Evolutionary conservation across 2,888 invertebrate species (phyloP).

Genomic region (Lycocerus yunnanus): DNA sequence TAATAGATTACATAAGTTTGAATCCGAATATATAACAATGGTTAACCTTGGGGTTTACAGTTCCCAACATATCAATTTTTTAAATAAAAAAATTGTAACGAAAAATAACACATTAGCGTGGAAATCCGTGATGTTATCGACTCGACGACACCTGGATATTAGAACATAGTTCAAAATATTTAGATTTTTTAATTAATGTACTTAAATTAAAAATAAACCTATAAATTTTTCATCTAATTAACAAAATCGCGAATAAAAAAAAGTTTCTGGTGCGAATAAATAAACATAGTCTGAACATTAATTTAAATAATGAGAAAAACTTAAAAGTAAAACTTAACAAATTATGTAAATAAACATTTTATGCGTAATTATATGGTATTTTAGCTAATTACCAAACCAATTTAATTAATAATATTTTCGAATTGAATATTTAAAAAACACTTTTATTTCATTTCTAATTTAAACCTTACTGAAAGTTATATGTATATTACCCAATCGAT

Average conservation of each 20-base stretch:
- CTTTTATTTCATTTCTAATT: background rate
- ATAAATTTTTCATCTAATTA: background rate
- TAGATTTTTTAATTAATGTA: background rate
- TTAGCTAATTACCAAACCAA: background rate
- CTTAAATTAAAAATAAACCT: background rate
- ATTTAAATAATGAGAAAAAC: background rate
- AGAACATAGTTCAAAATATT: background rate
- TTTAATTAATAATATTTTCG: background rate
- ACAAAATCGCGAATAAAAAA: background rate
- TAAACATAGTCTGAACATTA: background rate
- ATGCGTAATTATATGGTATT: background rate
- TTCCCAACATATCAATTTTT: background rate
- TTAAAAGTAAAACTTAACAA: background rate
- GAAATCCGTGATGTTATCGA: background rate
- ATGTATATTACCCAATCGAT: background rate
- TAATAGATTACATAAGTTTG: no score
- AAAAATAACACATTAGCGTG: background rate
- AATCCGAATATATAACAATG: background rate
- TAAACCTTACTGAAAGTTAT: background rate
- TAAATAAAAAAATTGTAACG: background rate
- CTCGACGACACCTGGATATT: background rate
- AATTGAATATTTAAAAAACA: background rate
- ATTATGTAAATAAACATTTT: background rate
- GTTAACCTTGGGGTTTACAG: background rate
- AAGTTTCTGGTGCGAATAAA: background rate